phyloP scores from a whole-genome alignment of 2,888 invertebrate species.

The Cepaea hortensis region DNA sequence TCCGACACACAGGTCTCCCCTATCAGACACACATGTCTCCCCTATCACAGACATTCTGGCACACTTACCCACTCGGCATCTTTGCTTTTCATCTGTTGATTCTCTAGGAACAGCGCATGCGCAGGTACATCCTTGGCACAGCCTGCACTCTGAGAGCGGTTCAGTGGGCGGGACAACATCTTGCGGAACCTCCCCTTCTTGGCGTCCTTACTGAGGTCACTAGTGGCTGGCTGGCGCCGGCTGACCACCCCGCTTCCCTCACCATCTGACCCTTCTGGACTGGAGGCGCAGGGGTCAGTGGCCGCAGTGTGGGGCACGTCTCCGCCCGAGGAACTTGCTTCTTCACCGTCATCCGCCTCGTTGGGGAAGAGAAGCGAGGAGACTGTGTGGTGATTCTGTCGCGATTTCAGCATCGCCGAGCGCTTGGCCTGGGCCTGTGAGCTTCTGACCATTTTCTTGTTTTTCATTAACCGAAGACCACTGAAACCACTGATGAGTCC shows the following conservation, averaged over 20 bases:
- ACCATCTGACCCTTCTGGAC: conserved; percentile 46
- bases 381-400: neutral
- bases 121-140: conserved; percentile 75
- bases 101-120: conserved; percentile 73
- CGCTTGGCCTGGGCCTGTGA: conserved; percentile 40
- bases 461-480: conserved; percentile 33
- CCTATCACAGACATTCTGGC: neutral
- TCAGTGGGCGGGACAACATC: conserved; percentile 64
- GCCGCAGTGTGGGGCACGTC: conserved; percentile 41
- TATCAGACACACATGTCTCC: neutral
- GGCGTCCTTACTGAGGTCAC: conserved; percentile 37
- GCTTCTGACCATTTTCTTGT: conserved; percentile 23
- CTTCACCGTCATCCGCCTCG: neutral
- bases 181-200: conserved; percentile 62
- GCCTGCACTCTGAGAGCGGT: conserved; percentile 78
- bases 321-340: neutral
- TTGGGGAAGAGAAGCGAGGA: neutral
- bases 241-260: conserved; percentile 51
- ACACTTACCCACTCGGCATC: conserved; percentile 50
- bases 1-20: neutral
- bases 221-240: neutral
- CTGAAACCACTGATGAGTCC: conserved; percentile 33
- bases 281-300: conserved; percentile 41
- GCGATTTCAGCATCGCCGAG: conserved; percentile 12
- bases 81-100: conserved; percentile 48